These are phyloP conservation scores for Taeniopygia guttata DNA, from an alignment of 2,797 vertebrate genomes.

Conservation along the genomic window DNA sequence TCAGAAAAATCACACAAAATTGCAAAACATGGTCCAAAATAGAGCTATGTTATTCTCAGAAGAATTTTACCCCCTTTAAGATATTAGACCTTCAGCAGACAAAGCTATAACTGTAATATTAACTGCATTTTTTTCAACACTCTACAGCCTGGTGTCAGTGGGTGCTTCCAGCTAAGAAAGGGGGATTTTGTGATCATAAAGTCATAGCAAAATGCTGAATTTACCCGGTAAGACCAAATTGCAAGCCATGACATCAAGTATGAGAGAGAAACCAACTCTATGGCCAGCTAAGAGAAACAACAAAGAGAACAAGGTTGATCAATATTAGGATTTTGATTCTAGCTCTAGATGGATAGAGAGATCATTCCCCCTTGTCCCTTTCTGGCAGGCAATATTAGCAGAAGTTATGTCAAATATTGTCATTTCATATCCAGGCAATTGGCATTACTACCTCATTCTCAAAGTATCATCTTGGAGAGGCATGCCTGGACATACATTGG, in stretches of 20 bases:
- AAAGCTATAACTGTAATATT: not conserved
- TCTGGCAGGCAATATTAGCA: constrained; percentile 53
- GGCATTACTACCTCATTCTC: constrained; percentile 11
- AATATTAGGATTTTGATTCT: constrained; percentile 34
- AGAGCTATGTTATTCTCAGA: constrained; percentile 10
- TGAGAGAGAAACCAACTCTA: not conserved
- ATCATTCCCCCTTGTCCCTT: constrained; percentile 22
- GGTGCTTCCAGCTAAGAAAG: not conserved
- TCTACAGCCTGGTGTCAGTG: not conserved
- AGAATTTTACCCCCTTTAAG: not conserved
- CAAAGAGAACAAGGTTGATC: not conserved
- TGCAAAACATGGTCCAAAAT: not conserved
- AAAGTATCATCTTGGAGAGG: not conserved
- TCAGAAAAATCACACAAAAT: not conserved
- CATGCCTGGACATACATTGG: constrained; percentile 19
- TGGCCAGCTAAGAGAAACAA: not conserved
- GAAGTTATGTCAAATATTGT: constrained; percentile 60
- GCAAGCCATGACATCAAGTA: not conserved
- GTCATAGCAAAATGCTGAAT: not conserved
- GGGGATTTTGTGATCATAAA: not conserved
- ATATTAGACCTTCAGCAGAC: not conserved
- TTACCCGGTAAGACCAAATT: not conserved
- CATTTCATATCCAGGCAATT: constrained; percentile 39
- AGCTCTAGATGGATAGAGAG: constrained; percentile 24
- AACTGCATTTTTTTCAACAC: not conserved